phyloP scores from a whole-genome alignment of 2,888 invertebrate genomes.

The Leptinotarsa rubiginosa region DNA sequence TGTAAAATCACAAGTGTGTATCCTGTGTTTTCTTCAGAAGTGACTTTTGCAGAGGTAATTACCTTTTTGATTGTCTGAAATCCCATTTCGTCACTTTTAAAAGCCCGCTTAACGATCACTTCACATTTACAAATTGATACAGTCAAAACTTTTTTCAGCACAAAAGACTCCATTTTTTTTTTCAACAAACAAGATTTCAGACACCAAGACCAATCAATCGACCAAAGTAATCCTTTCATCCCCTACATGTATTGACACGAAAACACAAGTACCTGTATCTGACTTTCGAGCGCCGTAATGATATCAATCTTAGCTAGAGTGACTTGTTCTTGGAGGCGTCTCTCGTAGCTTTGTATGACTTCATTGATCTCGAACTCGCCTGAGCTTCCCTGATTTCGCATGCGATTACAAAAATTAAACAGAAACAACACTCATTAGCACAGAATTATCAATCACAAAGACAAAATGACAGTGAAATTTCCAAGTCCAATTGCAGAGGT shows the following conservation, averaged over 20 bases:
- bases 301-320: constrained; percentile 76
- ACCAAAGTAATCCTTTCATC: neutral
- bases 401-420: constrained; percentile 44
- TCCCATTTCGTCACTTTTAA: neutral
- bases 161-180: neutral
- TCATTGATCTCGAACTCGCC: constrained; percentile 65
- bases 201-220: neutral
- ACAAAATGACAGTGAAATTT: neutral
- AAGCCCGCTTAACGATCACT: no score
- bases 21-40: no score
- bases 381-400: constrained; percentile 55
- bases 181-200: neutral
- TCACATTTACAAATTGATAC: no score
- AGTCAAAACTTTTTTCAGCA: neutral
- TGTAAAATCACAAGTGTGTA: no score
- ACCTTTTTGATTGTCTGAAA: neutral
- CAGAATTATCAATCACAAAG: neutral
- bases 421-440: constrained; percentile 28
- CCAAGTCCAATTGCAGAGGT: constrained; percentile 6
- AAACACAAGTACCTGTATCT: constrained; percentile 75
- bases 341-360: constrained; percentile 67
- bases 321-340: constrained; percentile 72
- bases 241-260: neutral
- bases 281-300: constrained; percentile 76
- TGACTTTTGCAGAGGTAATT: neutral